Evolutionary conservation across 1,140 invertebrate species (phyloP).

Genomic region (Hylaeus anthracinus): DNA sequence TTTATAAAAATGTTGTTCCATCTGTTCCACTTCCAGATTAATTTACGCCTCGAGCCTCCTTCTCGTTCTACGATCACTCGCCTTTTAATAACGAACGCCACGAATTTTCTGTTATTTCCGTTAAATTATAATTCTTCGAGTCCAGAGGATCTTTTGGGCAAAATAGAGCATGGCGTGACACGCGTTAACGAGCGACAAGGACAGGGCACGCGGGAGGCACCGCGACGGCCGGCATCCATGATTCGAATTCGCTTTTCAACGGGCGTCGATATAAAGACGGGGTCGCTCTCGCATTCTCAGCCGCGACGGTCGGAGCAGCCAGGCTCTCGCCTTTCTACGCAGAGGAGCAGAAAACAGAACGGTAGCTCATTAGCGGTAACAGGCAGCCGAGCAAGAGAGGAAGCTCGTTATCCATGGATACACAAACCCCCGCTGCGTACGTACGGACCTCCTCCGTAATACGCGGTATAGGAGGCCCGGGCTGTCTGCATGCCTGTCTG

Average conservation of each 20-base stretch:
- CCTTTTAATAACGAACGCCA: too few relatives aligned
- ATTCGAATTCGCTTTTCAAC: constrained; percentile 50
- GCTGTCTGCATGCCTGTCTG: constrained; percentile 28
- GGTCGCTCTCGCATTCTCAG: constrained; percentile 18
- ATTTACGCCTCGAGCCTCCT: too few relatives aligned
- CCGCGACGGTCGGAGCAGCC: neutral
- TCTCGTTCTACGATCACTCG: too few relatives aligned
- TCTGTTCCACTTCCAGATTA: too few relatives aligned
- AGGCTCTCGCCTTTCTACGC: constrained; percentile 51
- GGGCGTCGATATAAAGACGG: constrained; percentile 45
- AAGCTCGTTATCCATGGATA: constrained; percentile 78
- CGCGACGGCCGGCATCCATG: neutral
- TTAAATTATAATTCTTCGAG: neutral
- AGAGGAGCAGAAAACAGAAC: constrained; percentile 73
- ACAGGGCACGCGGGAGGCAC: neutral
- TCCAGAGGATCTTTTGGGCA: neutral
- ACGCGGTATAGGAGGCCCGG: constrained; percentile 18
- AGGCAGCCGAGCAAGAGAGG: constrained; percentile 75
- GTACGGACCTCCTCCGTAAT: constrained; percentile 56
- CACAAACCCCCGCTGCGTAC: constrained; percentile 66
- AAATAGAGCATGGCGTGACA: neutral
- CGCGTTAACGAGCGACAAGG: constrained; percentile 17
- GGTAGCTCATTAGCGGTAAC: constrained; percentile 78
- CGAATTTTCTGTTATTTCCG: too few relatives aligned
- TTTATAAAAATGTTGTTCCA: too few relatives aligned